These are phyloP conservation scores for Ara ararauna DNA, from an alignment of 2,797 vertebrate species.

Conservation along the genomic window DNA sequence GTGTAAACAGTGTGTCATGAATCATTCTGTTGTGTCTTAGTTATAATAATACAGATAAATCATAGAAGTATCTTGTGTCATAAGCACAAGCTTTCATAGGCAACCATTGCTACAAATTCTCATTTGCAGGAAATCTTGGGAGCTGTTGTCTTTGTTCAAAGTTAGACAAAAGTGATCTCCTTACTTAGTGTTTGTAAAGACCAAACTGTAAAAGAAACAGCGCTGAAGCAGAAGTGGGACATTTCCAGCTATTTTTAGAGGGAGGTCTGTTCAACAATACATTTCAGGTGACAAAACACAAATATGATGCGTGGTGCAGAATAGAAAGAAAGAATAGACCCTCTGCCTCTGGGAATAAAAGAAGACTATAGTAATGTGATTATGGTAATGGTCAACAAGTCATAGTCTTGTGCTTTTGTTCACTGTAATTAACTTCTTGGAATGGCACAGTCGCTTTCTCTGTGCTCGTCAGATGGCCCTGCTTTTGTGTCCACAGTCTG, in stretches of 20 bases:
- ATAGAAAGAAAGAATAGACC: constrained; percentile 44
- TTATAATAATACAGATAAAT: constrained; percentile 15
- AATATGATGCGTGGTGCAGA: constrained; percentile 73
- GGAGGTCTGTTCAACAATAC: not conserved
- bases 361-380: constrained; percentile 89
- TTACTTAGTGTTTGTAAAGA: not conserved
- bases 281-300: constrained; percentile 79
- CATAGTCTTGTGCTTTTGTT: constrained; percentile 87
- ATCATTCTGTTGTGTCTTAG: not conserved
- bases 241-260: not conserved
- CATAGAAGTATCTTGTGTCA: not conserved
- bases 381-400: constrained; percentile 96
- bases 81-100: not conserved
- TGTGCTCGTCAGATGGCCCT: constrained; percentile 84
- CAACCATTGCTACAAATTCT: constrained; percentile 1
- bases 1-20: not conserved
- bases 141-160: not conserved
- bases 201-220: not conserved
- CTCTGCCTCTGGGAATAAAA: constrained; percentile 65
- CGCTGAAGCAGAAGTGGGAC: not conserved
- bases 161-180: not conserved
- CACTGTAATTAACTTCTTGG: constrained; percentile 86
- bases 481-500: constrained; percentile 83
- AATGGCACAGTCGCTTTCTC: constrained; percentile 79
- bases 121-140: not conserved